Evolutionary conservation across 2,113 vertebrate species (phyloP), one percentile per base, ranked within the genome.

Genomic region (Rattus rattus): DNA sequence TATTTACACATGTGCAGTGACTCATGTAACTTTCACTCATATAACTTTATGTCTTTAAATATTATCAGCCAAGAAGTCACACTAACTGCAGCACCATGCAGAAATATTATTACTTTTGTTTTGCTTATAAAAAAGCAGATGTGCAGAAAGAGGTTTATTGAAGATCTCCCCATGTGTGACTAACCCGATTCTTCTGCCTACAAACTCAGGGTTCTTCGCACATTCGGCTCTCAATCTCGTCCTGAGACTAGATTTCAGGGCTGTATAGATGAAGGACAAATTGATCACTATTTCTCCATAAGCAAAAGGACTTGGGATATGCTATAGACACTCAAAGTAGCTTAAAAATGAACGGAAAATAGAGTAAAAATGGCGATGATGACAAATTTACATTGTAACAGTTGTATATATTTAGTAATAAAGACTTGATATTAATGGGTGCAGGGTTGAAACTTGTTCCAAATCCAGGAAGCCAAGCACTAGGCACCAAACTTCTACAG

Each of bases 41-140:
- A 89, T 54, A 80, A 11, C 2, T 52, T 75, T 75, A 87, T 2
- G 70, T 30, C 92, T 92, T 69, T 75, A 33, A 85, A 91, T 70
- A 30, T 69, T 49, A 84, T 67, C 70, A n/a, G 70, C n/a, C 70
- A 72, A 39, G 19, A 4, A 39, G 65, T 88, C 39, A 73, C 4
- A 2, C 5, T 80, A 26, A 73, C 12, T 5, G 54, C 26, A 91
- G 83, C 20, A n/a, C 76, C 88, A 24, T 24, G 36, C 87, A 47
- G 11, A 84, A 88, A 95, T 49, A 87, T 94, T 13, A 76, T 75
- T 54, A 86, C 59, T 94, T 92, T 52, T 69, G 49, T 70, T 72
- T 83, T 91, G 61, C 56, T 47, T 91, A 54, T 54, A 33, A 91
- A 49, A 94, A 94, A 85, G 76, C 12, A 87, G 17, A 92, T 83